Conservation (phyloP, 2,888 invertebrate species). For the Calameuta idolon region DNA sequence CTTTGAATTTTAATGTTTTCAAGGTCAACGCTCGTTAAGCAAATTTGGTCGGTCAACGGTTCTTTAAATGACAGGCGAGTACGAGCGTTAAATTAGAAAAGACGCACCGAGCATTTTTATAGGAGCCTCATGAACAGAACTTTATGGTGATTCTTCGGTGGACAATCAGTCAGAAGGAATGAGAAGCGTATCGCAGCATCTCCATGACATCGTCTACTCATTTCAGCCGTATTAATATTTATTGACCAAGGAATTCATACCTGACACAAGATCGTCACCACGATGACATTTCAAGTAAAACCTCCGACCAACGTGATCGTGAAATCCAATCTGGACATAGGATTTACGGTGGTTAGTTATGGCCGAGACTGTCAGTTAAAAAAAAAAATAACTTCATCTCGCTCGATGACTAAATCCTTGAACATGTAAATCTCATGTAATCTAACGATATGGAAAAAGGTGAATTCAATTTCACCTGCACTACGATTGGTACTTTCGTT, state of each 20-base stretch:
- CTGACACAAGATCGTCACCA: background rate
- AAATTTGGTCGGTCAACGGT: background rate
- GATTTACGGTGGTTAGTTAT: background rate
- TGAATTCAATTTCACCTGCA: conserved; percentile 24
- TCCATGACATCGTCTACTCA: conserved; percentile 30
- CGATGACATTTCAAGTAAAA: background rate
- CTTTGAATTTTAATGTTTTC: background rate
- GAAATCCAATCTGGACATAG: background rate
- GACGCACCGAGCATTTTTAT: background rate
- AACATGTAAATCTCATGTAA: conserved; percentile 16
- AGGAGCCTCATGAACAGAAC: background rate
- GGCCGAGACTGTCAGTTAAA: background rate
- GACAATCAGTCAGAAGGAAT: background rate
- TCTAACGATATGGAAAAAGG: background rate
- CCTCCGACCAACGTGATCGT: background rate
- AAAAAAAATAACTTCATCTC: background rate
- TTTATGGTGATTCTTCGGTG: background rate
- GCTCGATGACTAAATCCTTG: conserved; percentile 29
- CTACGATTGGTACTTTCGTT: conserved; percentile 29
- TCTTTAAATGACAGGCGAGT: background rate
- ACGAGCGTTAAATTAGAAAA: background rate
- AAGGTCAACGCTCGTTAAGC: background rate
- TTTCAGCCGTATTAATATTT: background rate
- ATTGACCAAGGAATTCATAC: background rate
- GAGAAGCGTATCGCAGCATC: background rate